Evolutionary conservation across 2,888 invertebrate species (phyloP).

Genomic region (Pachydiplax longipennis): DNA sequence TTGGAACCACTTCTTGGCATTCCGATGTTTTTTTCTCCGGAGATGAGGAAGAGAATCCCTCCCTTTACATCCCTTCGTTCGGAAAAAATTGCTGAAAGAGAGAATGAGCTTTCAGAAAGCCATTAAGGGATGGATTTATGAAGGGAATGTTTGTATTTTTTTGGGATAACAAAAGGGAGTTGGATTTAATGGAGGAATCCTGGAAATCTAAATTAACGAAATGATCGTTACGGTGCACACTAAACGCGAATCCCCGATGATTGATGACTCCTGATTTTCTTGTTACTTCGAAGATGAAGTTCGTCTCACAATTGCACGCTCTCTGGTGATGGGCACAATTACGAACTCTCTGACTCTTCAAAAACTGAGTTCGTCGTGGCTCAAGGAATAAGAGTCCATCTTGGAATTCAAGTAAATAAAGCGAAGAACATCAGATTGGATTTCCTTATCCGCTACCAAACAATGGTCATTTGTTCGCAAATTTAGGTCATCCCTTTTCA

Average conservation of each 20-base stretch:
- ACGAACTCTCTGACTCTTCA: too few species aligned
- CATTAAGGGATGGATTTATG: conserved; percentile 1
- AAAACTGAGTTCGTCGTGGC: too few species aligned
- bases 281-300: too few species aligned
- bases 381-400: too few species aligned
- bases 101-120: background rate
- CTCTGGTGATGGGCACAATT: too few species aligned
- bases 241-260: background rate
- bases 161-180: background rate
- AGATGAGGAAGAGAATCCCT: background rate
- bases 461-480: too few species aligned
- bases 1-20: background rate
- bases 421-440: too few species aligned
- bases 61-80: background rate
- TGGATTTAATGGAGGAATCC: background rate
- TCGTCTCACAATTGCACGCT: too few species aligned
- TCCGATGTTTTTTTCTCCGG: background rate
- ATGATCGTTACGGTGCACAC: background rate
- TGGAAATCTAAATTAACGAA: background rate
- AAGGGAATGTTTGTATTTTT: background rate
- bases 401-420: too few species aligned
- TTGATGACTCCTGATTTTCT: background rate
- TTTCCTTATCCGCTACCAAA: too few species aligned
- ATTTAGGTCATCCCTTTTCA: too few species aligned
- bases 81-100: background rate